These are phyloP conservation scores for Heteronetta atricapilla DNA, from an alignment of 2,113 vertebrate species.

Conservation along the genomic window DNA sequence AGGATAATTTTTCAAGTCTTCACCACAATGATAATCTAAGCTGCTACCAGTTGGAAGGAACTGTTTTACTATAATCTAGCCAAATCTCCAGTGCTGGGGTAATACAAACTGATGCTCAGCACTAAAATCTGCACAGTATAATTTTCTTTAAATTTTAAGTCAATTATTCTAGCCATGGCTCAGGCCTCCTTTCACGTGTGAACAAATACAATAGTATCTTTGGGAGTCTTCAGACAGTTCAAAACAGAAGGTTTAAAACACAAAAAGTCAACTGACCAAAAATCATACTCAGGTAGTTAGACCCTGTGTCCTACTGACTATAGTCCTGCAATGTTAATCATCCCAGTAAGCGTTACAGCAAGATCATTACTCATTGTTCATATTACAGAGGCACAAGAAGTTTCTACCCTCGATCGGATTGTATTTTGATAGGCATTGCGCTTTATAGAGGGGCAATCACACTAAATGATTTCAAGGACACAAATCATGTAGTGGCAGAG, in stretches of 20 bases:
- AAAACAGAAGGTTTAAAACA: background rate
- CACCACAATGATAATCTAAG: background rate
- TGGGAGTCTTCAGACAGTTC: background rate
- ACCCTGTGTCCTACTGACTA: background rate
- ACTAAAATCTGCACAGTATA: too few relatives aligned
- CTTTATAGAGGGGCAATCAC: background rate
- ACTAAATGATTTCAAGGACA: background rate
- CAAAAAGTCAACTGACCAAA: background rate
- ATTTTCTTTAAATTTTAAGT: background rate
- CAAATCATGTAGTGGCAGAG: background rate
- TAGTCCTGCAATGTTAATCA: background rate
- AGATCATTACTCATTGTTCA: background rate
- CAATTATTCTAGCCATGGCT: background rate
- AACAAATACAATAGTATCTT: background rate
- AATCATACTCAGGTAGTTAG: background rate
- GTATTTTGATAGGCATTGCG: background rate
- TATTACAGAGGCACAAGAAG: background rate
- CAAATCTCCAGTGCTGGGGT: rapidly evolving
- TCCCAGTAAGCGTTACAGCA: background rate
- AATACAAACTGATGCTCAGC: background rate
- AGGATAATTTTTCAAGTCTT: background rate
- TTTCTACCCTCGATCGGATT: background rate
- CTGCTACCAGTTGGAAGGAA: background rate
- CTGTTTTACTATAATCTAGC: background rate
- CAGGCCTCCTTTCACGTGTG: background rate